A percentile compares a stretch with the other conserved stretches of the same genome.
Evolutionary conservation across 2,888 invertebrate species (phyloP).

Genomic region (Kryphioiulus occultus): DNA sequence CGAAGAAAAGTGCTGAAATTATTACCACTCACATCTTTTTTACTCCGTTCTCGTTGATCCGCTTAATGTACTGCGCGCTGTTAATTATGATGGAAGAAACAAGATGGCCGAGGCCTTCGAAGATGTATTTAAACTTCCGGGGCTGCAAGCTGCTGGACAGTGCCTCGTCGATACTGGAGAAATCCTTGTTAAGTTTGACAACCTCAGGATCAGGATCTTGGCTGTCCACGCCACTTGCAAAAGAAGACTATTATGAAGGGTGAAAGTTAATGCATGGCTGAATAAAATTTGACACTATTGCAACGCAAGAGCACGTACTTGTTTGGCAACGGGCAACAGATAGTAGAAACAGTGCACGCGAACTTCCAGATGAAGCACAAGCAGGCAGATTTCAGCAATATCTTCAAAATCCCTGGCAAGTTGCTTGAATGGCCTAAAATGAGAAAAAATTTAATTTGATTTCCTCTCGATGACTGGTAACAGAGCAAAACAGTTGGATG

Average conservation of each 20-base stretch:
- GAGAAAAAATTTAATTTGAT: background rate
- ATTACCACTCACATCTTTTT: constrained; percentile 72
- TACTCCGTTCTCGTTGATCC: constrained; percentile 81
- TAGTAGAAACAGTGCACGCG: constrained; percentile 96
- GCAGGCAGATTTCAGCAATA: constrained; percentile 86
- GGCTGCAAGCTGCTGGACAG: constrained; percentile 78
- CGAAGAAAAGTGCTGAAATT: background rate
- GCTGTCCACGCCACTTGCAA: constrained; percentile 71
- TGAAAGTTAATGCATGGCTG: background rate
- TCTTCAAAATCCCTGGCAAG: constrained; percentile 85
- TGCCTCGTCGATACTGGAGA: constrained; percentile 79
- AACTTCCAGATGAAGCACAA: constrained; percentile 91
- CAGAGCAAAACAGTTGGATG: too few relatives aligned
- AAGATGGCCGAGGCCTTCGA: constrained; percentile 86
- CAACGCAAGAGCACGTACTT: constrained; percentile 55
- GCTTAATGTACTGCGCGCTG: constrained; percentile 78
- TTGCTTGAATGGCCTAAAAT: constrained; percentile 55
- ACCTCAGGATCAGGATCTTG: constrained; percentile 80
- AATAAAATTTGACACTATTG: background rate
- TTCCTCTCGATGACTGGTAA: too few relatives aligned
- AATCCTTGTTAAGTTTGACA: constrained; percentile 77
- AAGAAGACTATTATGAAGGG: constrained; percentile 55
- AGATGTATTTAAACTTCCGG: constrained; percentile 82
- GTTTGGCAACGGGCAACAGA: constrained; percentile 71
- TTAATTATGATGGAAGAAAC: constrained; percentile 82